Base-by-base conservation (phyloP, 2,113 vertebrate species). In the Nibea coibor region DNA sequence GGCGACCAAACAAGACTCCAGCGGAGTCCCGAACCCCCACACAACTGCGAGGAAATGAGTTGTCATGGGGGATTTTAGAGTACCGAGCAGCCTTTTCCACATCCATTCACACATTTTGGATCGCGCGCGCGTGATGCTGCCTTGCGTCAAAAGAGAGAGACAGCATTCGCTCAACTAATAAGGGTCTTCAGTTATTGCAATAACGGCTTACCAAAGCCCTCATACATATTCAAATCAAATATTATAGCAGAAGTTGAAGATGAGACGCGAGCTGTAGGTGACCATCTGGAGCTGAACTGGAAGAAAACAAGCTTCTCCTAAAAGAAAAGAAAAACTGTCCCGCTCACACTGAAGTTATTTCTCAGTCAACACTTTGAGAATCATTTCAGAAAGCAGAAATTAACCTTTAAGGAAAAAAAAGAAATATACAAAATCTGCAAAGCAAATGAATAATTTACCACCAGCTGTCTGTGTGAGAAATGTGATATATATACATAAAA, bases 21-120 rank as follows among this genome's bases (percentile, higher is more conserved):
- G 76, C 78, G 28, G 78, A 86, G 82, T 47, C 72, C 53, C 26
- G 64, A 89, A 81, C 82, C 80, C 71, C 53, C 69, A 57, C 75
- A 79, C 74, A 81, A 85, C 90, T 82, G 87, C 19, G 85, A 89
- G 82, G 85, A 91, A 89, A 88, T 83, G 61, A 88, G 82, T 79
- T 85, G 85, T 89, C 82, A 83, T 73, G 84, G 83, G 79, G 87
- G 72, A 87, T 72, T 78, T 80, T 20, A n/a, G 77, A 77, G 66
- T 3, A 80, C 66, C 75, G 59, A 86, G 77, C 43, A 56, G 83
- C 80, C 73, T 57, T 66, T 26, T 81, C 75, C 42, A 77, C 6
- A 83, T 48, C 61, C 77, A 80, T 68, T 83, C 74, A 56, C 75
- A 65, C 57, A 56, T 71, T 86, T 59, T 6, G 19, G 26, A n/a